phyloP scores from a whole-genome alignment of 2,888 invertebrate species.

The Oscheius onirici region DNA sequence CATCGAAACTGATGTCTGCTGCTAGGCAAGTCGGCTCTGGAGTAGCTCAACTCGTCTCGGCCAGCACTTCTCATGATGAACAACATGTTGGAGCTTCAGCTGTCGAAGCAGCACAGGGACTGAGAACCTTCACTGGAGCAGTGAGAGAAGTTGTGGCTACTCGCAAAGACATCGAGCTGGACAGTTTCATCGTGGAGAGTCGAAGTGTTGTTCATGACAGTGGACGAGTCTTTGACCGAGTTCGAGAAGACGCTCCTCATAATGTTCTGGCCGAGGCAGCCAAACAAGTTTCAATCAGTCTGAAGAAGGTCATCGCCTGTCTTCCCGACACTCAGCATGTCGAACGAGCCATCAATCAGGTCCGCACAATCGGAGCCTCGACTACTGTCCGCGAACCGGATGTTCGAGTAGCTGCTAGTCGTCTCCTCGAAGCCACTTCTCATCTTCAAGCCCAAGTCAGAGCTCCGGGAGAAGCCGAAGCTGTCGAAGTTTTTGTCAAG shows the following conservation, averaged over 20 bases:
- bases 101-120: slow-evolving; percentile 61
- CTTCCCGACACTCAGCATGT: slow-evolving; percentile 92
- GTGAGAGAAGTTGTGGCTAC: slow-evolving; percentile 61
- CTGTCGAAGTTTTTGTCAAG: slow-evolving; percentile 62
- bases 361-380: slow-evolving; percentile 73
- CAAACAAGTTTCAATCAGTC: slow-evolving; percentile 74
- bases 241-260: slow-evolving; percentile 56
- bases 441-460: slow-evolving; percentile 76
- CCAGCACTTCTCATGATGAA: slow-evolving; percentile 77
- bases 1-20: slow-evolving; percentile 37
- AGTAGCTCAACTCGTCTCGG: slow-evolving; percentile 86
- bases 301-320: slow-evolving; percentile 83
- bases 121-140: slow-evolving; percentile 61
- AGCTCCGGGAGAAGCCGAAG: slow-evolving; percentile 51
- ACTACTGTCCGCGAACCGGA: slow-evolving; percentile 80
- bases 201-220: slow-evolving; percentile 68
- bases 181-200: slow-evolving; percentile 42
- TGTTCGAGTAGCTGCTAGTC: slow-evolving; percentile 84
- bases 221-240: slow-evolving; percentile 65
- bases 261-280: slow-evolving; percentile 59
- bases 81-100: slow-evolving; percentile 75
- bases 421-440: slow-evolving; percentile 84
- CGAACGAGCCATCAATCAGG: slow-evolving; percentile 83
- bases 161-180: slow-evolving; percentile 54
- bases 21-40: slow-evolving; percentile 77